A percentile compares a stretch with the other conserved stretches of the same genome.
Evolutionary conservation across 2,888 invertebrate species (phyloP).

Genomic region (Eristalis tenax): DNA sequence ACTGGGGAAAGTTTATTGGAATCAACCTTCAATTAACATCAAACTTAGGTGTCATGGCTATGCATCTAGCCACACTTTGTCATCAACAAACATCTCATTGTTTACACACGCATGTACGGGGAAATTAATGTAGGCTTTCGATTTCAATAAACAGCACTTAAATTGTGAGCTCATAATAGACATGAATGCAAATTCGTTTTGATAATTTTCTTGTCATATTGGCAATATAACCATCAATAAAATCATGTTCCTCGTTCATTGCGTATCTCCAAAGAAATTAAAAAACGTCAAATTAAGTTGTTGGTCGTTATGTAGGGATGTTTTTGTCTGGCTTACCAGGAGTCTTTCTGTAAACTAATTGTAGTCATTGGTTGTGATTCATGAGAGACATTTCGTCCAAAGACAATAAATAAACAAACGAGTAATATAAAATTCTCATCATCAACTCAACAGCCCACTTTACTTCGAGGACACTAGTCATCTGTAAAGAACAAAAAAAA

Average conservation of each 20-base stretch:
- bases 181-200: not conserved
- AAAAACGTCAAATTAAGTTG: not conserved
- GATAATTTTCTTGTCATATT: not conserved
- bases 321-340: not conserved
- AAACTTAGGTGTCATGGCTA: not conserved
- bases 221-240: not conserved
- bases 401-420: not conserved
- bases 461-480: not conserved
- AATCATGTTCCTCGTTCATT: not conserved
- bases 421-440: not conserved
- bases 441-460: not conserved
- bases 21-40: not conserved
- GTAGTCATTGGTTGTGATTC: too few species aligned
- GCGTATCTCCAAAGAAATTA: not conserved
- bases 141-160: not conserved
- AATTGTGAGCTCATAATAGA: not conserved
- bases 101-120: not conserved
- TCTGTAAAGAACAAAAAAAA: not conserved
- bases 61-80: not conserved
- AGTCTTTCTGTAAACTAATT: too few species aligned
- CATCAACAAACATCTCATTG: not conserved
- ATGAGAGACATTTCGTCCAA: not conserved
- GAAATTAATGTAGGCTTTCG: not conserved
- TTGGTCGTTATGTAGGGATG: not conserved
- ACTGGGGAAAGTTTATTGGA: not conserved